Evolutionary conservation across 92 coral and sea anemone species (phyloP), one percentile per base, ranked within the genome.

Genomic region (Scolanthus callimorphus): DNA sequence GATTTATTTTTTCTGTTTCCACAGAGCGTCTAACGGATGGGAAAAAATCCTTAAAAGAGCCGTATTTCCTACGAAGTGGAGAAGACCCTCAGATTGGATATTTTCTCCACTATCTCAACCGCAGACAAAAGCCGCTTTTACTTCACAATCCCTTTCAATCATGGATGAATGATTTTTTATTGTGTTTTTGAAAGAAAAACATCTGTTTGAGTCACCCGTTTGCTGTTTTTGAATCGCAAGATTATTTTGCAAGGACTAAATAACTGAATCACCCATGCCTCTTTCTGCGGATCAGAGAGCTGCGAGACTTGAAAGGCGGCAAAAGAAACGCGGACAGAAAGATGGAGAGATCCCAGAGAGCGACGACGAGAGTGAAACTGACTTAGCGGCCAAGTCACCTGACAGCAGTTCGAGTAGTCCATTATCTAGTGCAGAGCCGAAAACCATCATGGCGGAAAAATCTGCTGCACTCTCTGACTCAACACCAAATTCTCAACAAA

Each of bases 1-100:
- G 55, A 52, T 11, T 39, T 30, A 17, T 17, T 43, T 8, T 71
- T 11, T 21, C 64, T 71, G 20, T 38, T 3, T 28, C 29, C 39
- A 23, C 60, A 62, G 70, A 55, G 11, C 17, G 4, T 21, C 47
- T 31, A 52, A 29, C 23, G 20, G 15, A 41, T 46, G 39, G 4
- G 11, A 24, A 34, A 34, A 6, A 34, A 6, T 34, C 6, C 41
- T 15, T 34, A 6, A n/a, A n/a, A n/a, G n/a, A n/a, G n/a, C n/a
- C n/a, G n/a, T n/a, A n/a, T n/a, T n/a, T n/a, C n/a, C n/a, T n/a
- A n/a, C n/a, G n/a, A n/a, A n/a, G n/a, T n/a, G n/a, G n/a, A n/a
- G n/a, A n/a, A n/a, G n/a, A n/a, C n/a, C n/a, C n/a, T n/a, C n/a
- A n/a, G n/a, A n/a, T n/a, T n/a, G n/a, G n/a, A n/a, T n/a, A n/a